phyloP scores from a whole-genome alignment of 2,888 invertebrate genomes.

The Serripes groenlandicus region DNA sequence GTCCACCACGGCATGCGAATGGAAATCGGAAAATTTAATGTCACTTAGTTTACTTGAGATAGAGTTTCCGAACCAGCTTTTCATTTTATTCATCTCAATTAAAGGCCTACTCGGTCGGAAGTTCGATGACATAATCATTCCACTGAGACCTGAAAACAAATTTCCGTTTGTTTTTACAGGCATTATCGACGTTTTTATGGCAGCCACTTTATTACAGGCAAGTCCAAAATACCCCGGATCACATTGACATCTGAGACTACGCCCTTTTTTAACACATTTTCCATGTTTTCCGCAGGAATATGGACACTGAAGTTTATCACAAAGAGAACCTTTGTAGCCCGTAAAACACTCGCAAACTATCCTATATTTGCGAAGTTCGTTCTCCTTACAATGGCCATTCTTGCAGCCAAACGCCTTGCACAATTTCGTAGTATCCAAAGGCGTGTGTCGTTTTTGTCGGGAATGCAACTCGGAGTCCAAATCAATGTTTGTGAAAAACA shows the following conservation, averaged over 20 bases:
- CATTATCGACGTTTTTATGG: neutral
- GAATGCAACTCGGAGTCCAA: neutral
- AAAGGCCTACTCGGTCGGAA: neutral
- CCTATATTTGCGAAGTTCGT: slow-evolving; percentile 55
- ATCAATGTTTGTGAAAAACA: neutral
- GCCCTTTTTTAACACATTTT: slow-evolving; percentile 51
- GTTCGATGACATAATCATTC: neutral
- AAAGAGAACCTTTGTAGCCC: slow-evolving; percentile 60
- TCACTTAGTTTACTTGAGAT: slow-evolving; percentile 25
- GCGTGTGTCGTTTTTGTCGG: slow-evolving; percentile 47
- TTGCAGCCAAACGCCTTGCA: slow-evolving; percentile 65
- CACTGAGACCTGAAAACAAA: neutral
- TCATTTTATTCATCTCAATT: slow-evolving; percentile 7
- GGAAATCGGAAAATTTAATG: slow-evolving; percentile 52
- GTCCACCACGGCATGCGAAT: slow-evolving; percentile 63
- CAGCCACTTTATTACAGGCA: slow-evolving; percentile 37
- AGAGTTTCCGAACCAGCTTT: slow-evolving; percentile 42
- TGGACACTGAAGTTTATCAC: slow-evolving; percentile 57
- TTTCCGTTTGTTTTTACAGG: neutral
- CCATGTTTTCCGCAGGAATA: slow-evolving; percentile 62
- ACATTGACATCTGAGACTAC: slow-evolving; percentile 54
- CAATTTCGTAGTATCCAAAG: slow-evolving; percentile 43
- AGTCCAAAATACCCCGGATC: slow-evolving; percentile 53
- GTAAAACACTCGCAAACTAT: slow-evolving; percentile 64
- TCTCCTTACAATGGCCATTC: slow-evolving; percentile 61